These are phyloP conservation scores for Petrocephalus sullivani DNA, from an alignment of 2,797 vertebrate species.

Conservation along the genomic window DNA sequence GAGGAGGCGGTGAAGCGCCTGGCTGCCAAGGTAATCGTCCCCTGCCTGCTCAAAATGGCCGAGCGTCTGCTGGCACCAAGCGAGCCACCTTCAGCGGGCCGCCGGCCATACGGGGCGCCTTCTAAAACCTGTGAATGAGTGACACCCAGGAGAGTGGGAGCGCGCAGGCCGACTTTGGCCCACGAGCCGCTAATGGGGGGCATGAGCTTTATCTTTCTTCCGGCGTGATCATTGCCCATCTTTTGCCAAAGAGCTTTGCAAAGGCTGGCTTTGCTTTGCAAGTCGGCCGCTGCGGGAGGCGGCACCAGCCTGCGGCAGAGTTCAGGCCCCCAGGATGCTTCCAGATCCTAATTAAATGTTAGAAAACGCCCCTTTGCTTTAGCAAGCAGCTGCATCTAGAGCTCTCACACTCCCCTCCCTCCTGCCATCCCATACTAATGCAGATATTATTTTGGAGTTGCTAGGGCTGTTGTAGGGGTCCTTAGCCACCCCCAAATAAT, in stretches of 20 bases:
- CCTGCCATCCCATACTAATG: not conserved
- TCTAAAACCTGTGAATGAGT: not conserved
- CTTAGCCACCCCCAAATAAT: not conserved
- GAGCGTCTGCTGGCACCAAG: not conserved
- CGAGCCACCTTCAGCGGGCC: not conserved
- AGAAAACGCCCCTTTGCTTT: not conserved
- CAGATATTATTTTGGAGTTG: not conserved
- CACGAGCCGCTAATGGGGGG: not conserved
- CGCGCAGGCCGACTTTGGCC: not conserved
- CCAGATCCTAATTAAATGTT: not conserved
- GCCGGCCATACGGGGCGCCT: not conserved
- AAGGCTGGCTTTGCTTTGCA: not conserved
- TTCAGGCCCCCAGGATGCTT: not conserved
- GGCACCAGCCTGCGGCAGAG: not conserved
- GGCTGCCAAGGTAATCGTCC: slow-evolving; percentile 79
- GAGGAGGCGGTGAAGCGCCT: slow-evolving; percentile 80
- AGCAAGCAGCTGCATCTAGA: not conserved
- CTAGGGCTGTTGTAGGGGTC: not conserved
- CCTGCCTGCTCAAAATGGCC: not conserved
- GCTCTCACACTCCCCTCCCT: not conserved
- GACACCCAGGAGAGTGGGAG: not conserved
- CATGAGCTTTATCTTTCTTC: not conserved
- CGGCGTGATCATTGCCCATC: not conserved
- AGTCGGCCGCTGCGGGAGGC: not conserved
- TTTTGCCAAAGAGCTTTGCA: not conserved